Evolutionary conservation across 1,140 invertebrate species (phyloP), one percentile per base, ranked within the genome.

Genomic region (Drosophila seguyi): DNA sequence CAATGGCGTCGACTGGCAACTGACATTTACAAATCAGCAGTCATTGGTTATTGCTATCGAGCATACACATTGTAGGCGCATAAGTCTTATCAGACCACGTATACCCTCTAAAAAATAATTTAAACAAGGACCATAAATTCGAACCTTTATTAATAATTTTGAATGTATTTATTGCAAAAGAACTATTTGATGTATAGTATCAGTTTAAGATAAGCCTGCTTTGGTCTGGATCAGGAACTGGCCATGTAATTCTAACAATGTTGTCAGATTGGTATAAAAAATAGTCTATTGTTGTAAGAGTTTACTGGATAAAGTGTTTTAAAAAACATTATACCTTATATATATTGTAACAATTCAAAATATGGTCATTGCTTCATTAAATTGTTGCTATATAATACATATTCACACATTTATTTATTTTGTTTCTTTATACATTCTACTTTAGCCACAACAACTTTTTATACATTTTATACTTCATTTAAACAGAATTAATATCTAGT

Each of bases 1-100:
- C 71, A 39, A 42, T 81, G 81, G 66, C 77, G 66, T 58, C 73
- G 72, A 85, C 82, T 86, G 62, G 62, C 74, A 41, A 65, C 48
- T 58, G 83, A 88, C 83, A 88, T 66, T 79, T 84, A 87, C 83
- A 87, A 87, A 87, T 83, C 79, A 87, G 67, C 67, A 61, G 55
- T 69, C 68, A 87, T 87, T 87, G 87, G 68, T 87, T 87, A 88
- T 87, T 56, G 55, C 59, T 27, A 41, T n/a, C 55, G n/a, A 36
- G 47, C 34, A 31, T 14, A 58, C 63, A 31, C 50, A 36, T 31
- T 31, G 13, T 3, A 50, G 27, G n/a, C 27, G 10, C 27, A 31
- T 13, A 13, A 3, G 47, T 16, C 18, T 14, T 31, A 31, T 20
- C 31, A 14, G 18, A 10, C 50, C 29, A 34, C 2, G 4, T 14